These are phyloP conservation scores for Cliona cf. orientalis DNA, from an alignment of 37 sponge, comb jelly and placozoan genomes.

Conservation along the genomic window DNA sequence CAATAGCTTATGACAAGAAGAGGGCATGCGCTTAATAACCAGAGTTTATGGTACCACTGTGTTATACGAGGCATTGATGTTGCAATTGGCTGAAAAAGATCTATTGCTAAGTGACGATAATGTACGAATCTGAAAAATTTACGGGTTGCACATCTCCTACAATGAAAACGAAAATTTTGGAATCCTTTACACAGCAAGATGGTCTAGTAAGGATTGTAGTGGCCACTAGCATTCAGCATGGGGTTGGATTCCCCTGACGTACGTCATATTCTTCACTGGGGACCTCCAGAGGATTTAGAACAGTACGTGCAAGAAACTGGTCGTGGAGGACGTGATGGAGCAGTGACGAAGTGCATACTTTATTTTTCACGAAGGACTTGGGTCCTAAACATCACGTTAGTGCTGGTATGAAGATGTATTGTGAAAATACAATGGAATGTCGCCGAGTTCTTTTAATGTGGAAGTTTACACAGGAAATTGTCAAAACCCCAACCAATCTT, in stretches of 20 bases:
- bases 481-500: background rate
- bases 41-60: background rate
- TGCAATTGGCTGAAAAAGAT: background rate
- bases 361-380: constrained; percentile 3
- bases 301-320: constrained; percentile 64
- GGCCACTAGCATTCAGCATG: constrained; percentile 68
- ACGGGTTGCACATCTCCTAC: constrained; percentile 19
- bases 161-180: constrained; percentile 27
- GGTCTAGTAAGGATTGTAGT: constrained; percentile 32
- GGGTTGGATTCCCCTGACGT: constrained; percentile 56
- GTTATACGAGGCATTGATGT: background rate
- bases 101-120: background rate
- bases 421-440: constrained; percentile 32
- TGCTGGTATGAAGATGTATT: constrained; percentile 16
- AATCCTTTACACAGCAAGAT: constrained; percentile 29
- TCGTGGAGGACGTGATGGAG: constrained; percentile 59
- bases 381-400: background rate
- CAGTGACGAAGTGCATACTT: constrained; percentile 14
- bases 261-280: constrained; percentile 50
- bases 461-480: constrained; percentile 1
- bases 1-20: too few species aligned
- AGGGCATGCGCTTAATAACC: too few species aligned
- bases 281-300: constrained; percentile 46
- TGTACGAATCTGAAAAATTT: constrained; percentile 28
- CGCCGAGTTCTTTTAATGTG: constrained; percentile 22